Evolutionary conservation across 2,888 invertebrate species (phyloP).

Genomic region (Gymnosoma rotundatum): DNA sequence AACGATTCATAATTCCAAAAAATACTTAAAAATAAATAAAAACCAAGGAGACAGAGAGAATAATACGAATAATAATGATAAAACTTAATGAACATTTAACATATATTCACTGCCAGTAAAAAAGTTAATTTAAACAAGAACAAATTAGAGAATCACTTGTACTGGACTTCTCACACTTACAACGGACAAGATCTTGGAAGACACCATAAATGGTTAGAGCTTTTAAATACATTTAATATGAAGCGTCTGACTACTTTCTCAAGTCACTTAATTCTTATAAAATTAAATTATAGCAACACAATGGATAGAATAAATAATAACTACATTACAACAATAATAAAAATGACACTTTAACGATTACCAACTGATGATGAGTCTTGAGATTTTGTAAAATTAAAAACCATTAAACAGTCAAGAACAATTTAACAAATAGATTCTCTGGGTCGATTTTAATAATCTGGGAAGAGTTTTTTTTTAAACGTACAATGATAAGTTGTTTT

Average conservation of each 20-base stretch:
- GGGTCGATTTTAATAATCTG: no score
- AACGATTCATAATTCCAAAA: slow-evolving; percentile 11
- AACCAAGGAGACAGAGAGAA: slow-evolving; percentile 22
- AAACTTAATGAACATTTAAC: no score
- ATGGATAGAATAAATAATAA: slow-evolving; percentile 29
- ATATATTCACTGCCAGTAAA: no score
- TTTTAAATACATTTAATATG: slow-evolving; percentile 38
- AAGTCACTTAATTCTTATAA: slow-evolving; percentile 50
- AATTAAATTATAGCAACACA: slow-evolving; percentile 57
- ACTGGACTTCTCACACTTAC: no score
- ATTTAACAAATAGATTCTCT: no score
- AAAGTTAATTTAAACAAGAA: no score
- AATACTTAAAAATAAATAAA: slow-evolving; percentile 1
- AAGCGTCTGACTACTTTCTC: slow-evolving; percentile 45
- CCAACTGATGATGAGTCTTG: not conserved
- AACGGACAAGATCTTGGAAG: not conserved
- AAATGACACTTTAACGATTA: slow-evolving; percentile 44
- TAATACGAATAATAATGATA: slow-evolving; percentile 1
- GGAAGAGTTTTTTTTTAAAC: no score
- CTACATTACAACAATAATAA: slow-evolving; percentile 29
- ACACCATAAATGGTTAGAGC: slow-evolving; percentile 52
- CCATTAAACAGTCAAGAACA: slow-evolving; percentile 37
- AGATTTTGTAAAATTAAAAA: not conserved
- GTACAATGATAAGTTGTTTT: no score
- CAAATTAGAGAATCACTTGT: no score